Evolutionary conservation across 1,140 invertebrate species (phyloP).

Genomic region (Gyrodactylus salaris): DNA sequence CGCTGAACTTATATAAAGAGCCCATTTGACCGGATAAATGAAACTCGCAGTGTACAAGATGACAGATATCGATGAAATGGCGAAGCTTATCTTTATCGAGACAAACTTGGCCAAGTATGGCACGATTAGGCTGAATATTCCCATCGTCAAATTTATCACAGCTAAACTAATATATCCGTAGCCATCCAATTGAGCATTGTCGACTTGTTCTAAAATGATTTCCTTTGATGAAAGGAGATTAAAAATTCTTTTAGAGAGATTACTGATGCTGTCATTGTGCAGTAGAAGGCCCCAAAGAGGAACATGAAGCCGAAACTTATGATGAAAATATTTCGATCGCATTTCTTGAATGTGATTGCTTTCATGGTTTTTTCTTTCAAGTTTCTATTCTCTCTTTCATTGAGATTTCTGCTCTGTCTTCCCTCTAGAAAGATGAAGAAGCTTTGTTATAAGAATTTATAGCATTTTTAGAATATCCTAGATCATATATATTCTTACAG

Average conservation of each 20-base stretch:
- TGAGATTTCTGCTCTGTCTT: too few relatives aligned
- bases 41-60: neutral
- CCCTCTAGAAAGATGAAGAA: too few relatives aligned
- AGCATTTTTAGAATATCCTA: too few relatives aligned
- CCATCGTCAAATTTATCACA: neutral
- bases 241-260: too few relatives aligned
- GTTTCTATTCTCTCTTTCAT: too few relatives aligned
- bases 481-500: too few relatives aligned
- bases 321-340: neutral
- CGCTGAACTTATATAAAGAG: neutral
- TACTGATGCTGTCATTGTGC: neutral
- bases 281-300: neutral
- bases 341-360: too few relatives aligned
- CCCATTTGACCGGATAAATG: neutral
- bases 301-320: neutral
- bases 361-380: too few relatives aligned
- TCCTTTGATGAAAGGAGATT: too few relatives aligned
- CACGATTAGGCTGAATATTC: neutral
- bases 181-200: neutral
- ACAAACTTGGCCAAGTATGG: neutral
- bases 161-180: neutral
- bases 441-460: too few relatives aligned
- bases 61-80: neutral
- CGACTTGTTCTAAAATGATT: neutral
- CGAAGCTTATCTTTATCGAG: neutral